Base-by-base conservation (phyloP, 2,888 invertebrate genomes). In the Eristalinus aeneus region DNA sequence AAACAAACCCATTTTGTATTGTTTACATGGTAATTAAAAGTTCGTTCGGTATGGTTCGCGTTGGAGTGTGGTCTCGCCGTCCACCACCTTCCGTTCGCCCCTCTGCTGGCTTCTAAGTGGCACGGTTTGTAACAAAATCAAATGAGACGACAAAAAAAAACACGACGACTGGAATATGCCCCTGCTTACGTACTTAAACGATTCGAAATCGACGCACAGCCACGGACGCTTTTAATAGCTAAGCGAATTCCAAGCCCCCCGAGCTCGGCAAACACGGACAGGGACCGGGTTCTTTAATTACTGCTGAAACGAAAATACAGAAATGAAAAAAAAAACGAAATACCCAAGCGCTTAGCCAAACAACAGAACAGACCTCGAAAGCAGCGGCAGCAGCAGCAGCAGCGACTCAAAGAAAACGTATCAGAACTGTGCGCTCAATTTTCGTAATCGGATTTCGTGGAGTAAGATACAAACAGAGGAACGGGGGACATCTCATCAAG, bases 1-100 rank as follows among this genome's bases (percentile, higher is more conserved):
- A 82, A 86, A 86, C 86, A 82, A 77, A 82, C 86, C 74, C 71
- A 86, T 86, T 86, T 86, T 23, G 69, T 60, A 82, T 82, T 86
- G 86, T 82, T 86, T 86, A 86, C 82, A 86, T 71, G 82, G 86
- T 86, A 86, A 86, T 86, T 86, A 86, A 86, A 86, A 86, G 82
- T 78, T 82, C 73, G 82, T 78, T 86, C 86, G 77, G 82, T 74
- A 71, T 78, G 73, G 79, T 61, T 79, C 53, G 75, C 65, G 65
- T 34, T 39, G 31, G 56, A 36, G 64, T 34, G 73, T 27, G 27
- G 27, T 27, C 27, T 27, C 27, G 5, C 27, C 5, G 27, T 60
- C 73, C 61, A 34, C 31, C 65, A 27, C 31, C 1, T 11, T 71
- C 71, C 20, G 6, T 6, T 9, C 34, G 2, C 10, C 34, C 10